Percentiles rank a stretch among this genome's conserved stretches.
Conservation (phyloP, 2,797 vertebrate species). For the Sebastes goodei region DNA sequence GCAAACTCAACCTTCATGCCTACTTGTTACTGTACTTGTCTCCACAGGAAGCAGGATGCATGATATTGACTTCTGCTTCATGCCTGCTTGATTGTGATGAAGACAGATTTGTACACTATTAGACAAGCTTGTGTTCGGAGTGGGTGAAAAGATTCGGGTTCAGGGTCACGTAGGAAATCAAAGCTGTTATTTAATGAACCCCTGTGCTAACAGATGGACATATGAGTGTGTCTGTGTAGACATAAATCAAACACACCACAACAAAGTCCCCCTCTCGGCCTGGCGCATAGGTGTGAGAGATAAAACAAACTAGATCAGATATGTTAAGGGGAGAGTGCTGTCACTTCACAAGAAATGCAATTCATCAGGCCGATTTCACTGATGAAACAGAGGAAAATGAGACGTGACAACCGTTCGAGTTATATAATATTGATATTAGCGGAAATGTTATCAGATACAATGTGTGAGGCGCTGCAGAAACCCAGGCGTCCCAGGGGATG, state of each 20-base stretch:
- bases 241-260: slow-evolving; percentile 35
- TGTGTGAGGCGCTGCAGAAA: slow-evolving; percentile 47
- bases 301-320: slow-evolving; percentile 48
- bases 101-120: slow-evolving; percentile 60
- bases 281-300: slow-evolving; percentile 38
- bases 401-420: slow-evolving; percentile 47
- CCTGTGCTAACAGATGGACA: slow-evolving; percentile 32
- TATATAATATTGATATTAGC: slow-evolving; percentile 69
- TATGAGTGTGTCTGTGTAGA: not conserved
- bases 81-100: slow-evolving; percentile 59
- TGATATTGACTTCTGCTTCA: slow-evolving; percentile 60
- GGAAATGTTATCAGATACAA: slow-evolving; percentile 57
- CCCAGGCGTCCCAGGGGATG: slow-evolving; percentile 33
- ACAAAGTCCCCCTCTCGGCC: slow-evolving; percentile 14
- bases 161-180: slow-evolving; percentile 47
- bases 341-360: slow-evolving; percentile 47
- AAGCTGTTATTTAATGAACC: slow-evolving; percentile 48
- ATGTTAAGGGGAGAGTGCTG: slow-evolving; percentile 28
- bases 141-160: not conserved
- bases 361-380: slow-evolving; percentile 54
- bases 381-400: slow-evolving; percentile 57
- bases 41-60: slow-evolving; percentile 31
- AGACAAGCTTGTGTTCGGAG: slow-evolving; percentile 30
- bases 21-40: slow-evolving; percentile 22
- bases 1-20: slow-evolving; percentile 11